Conservation (phyloP, 1,140 invertebrate genomes). For the Drosophila ambigua region DNA sequence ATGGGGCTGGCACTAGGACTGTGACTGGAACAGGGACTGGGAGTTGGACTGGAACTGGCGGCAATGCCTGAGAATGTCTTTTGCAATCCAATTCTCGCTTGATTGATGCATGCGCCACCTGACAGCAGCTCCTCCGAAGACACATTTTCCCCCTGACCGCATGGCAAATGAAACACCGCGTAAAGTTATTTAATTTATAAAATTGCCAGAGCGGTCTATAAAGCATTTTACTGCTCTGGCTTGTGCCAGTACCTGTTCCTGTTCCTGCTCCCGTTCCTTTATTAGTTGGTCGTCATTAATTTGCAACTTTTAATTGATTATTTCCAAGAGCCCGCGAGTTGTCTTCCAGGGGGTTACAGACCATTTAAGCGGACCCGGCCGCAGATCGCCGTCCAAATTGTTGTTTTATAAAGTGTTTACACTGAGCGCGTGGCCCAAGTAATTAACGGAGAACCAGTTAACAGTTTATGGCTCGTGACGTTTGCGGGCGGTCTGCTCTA, state of each 20-base stretch:
- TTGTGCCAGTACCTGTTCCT: slow-evolving; percentile 6
- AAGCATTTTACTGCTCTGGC: slow-evolving; percentile 23
- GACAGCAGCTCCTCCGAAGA: slow-evolving; percentile 39
- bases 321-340: slow-evolving; percentile 31
- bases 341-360: slow-evolving; percentile 9
- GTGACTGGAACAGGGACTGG: slow-evolving; percentile 4
- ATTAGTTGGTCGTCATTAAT: slow-evolving; percentile 69
- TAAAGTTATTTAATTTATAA: slow-evolving; percentile 81
- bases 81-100: slow-evolving; percentile 80
- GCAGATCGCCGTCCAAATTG: slow-evolving; percentile 54
- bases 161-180: slow-evolving; percentile 55
- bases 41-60: not conserved
- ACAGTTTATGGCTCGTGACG: slow-evolving; percentile 70
- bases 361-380: slow-evolving; percentile 5
- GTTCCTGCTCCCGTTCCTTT: slow-evolving; percentile 39
- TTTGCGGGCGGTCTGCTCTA: slow-evolving; percentile 24
- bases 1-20: not conserved
- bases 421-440: slow-evolving; percentile 65
- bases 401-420: slow-evolving; percentile 80
- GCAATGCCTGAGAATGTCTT: slow-evolving; percentile 34
- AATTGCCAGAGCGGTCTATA: slow-evolving; percentile 58
- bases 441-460: slow-evolving; percentile 66
- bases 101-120: slow-evolving; percentile 79
- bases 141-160: not conserved
- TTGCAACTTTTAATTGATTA: slow-evolving; percentile 82